These are phyloP conservation scores for Epinephelus malabaricus DNA, from an alignment of 2,797 vertebrate species.

Conservation along the genomic window DNA sequence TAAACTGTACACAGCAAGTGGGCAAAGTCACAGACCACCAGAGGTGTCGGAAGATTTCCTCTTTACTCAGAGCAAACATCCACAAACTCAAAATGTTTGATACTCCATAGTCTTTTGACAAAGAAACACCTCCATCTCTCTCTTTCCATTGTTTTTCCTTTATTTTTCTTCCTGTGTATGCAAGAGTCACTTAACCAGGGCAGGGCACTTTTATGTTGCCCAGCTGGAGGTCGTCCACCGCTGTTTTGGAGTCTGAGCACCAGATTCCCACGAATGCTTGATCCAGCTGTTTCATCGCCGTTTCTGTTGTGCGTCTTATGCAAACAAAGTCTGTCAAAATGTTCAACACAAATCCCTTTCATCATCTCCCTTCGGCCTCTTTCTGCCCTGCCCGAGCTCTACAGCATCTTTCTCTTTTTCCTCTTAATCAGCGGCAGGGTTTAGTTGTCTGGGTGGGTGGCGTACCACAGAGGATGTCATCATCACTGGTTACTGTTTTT, in stretches of 20 bases:
- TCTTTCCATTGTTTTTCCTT: slow-evolving; percentile 40
- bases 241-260: slow-evolving; percentile 46
- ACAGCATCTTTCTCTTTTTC: slow-evolving; percentile 45
- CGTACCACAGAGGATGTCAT: slow-evolving; percentile 87
- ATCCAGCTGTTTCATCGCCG: slow-evolving; percentile 51
- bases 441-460: slow-evolving; percentile 82
- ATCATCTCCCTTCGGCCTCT: slow-evolving; percentile 87
- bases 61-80: slow-evolving; percentile 52
- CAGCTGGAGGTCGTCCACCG: slow-evolving; percentile 54
- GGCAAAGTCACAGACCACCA: slow-evolving; percentile 53
- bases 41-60: slow-evolving; percentile 42
- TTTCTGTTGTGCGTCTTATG: slow-evolving; percentile 80
- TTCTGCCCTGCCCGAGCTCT: slow-evolving; percentile 53
- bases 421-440: slow-evolving; percentile 60
- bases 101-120: slow-evolving; percentile 53
- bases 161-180: slow-evolving; percentile 52
- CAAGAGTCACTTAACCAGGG: slow-evolving; percentile 60
- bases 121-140: slow-evolving; percentile 40
- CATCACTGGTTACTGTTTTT: slow-evolving; percentile 82
- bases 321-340: slow-evolving; percentile 74
- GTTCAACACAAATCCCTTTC: slow-evolving; percentile 82
- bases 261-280: slow-evolving; percentile 49
- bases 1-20: slow-evolving; percentile 73
- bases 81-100: slow-evolving; percentile 52
- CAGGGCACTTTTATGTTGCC: slow-evolving; percentile 49